These are phyloP conservation scores for Drosophila ficusphila DNA, from an alignment of 1,140 invertebrate genomes.

Conservation along the genomic window DNA sequence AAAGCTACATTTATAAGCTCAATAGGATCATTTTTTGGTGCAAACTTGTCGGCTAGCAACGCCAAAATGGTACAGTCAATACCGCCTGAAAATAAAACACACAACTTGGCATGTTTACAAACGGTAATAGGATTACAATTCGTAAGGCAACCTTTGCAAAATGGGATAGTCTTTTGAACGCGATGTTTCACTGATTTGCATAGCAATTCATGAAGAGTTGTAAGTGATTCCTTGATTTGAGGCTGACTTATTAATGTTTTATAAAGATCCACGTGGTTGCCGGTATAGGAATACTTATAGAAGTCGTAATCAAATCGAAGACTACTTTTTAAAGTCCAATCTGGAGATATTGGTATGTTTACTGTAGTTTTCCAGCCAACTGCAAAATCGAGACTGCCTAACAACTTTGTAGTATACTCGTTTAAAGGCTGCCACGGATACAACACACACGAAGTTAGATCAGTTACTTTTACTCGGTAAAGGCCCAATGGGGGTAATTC, in stretches of 20 bases:
- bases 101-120: slow-evolving; percentile 91
- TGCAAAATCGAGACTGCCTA: slow-evolving; percentile 21
- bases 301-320: slow-evolving; percentile 61
- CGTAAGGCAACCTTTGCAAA: slow-evolving; percentile 87
- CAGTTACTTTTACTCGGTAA: slow-evolving; percentile 42
- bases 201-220: slow-evolving; percentile 86
- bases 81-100: slow-evolving; percentile 97
- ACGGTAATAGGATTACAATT: not conserved
- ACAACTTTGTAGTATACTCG: slow-evolving; percentile 25
- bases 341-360: slow-evolving; percentile 15
- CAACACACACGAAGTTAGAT: slow-evolving; percentile 28
- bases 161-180: slow-evolving; percentile 87
- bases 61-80: slow-evolving; percentile 96
- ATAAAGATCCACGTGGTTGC: slow-evolving; percentile 16
- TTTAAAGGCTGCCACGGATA: slow-evolving; percentile 57
- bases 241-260: slow-evolving; percentile 13
- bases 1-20: slow-evolving; percentile 99
- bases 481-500: slow-evolving; percentile 88
- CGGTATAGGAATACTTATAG: slow-evolving; percentile 53
- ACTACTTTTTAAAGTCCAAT: slow-evolving; percentile 30
- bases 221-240: slow-evolving; percentile 80
- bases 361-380: slow-evolving; percentile 37
- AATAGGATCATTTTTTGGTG: slow-evolving; percentile 89
- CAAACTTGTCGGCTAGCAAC: slow-evolving; percentile 90
- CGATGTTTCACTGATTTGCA: slow-evolving; percentile 87